phyloP scores from a whole-genome alignment of 2,888 invertebrate species.

The Ochlodes sylvanus region DNA sequence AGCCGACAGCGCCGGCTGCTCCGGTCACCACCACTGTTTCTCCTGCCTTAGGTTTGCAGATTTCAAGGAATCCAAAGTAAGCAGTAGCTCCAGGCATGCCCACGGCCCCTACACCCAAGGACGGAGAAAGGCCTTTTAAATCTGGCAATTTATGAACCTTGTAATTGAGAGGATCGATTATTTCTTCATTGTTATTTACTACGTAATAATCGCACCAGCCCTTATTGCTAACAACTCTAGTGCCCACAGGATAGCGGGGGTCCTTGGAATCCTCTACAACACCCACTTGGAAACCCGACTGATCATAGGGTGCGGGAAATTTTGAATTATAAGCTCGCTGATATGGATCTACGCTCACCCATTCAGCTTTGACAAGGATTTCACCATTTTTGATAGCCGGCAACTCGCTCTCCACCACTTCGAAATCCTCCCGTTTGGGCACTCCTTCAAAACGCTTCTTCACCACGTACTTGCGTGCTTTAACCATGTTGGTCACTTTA shows the following conservation, averaged over 20 bases:
- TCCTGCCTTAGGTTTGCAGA: constrained; percentile 88
- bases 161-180: constrained; percentile 7
- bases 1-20: constrained; percentile 91
- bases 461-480: constrained; percentile 84
- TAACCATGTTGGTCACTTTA: constrained; percentile 49
- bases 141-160: constrained; percentile 75
- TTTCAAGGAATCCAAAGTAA: constrained; percentile 88
- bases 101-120: constrained; percentile 85
- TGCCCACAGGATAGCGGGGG: constrained; percentile 85
- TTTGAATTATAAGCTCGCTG: constrained; percentile 47
- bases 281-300: constrained; percentile 55
- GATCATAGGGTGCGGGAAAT: constrained; percentile 49
- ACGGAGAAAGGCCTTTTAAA: constrained; percentile 76
- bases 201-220: constrained; percentile 88
- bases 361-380: constrained; percentile 58
- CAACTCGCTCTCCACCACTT: constrained; percentile 85
- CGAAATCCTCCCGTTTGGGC: constrained; percentile 84
- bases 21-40: constrained; percentile 89
- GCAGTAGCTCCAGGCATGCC: constrained; percentile 90
- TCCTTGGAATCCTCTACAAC: constrained; percentile 86
- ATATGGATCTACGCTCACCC: constrained; percentile 63
- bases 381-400: constrained; percentile 85
- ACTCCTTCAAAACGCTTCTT: constrained; percentile 83
- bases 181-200: constrained; percentile 40
- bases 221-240: constrained; percentile 82